Percentiles rank a stretch among this genome's conserved stretches.
phyloP scores from a whole-genome alignment of 2,888 invertebrate species.

The Euplagia quadripunctaria region DNA sequence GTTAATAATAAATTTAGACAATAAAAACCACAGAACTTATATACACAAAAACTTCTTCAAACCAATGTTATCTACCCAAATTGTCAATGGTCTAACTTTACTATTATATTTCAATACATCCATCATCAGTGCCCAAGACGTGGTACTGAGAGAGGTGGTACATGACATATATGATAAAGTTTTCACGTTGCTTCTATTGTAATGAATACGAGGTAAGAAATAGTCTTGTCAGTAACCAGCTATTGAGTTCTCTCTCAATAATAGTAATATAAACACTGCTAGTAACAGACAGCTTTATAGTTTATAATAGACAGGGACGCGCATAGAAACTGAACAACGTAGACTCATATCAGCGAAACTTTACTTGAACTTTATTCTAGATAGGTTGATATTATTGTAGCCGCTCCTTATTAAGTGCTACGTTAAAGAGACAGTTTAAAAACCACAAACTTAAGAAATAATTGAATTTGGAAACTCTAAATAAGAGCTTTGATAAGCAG shows the following conservation, averaged over 20 bases:
- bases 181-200: conserved; percentile 23
- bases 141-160: no score
- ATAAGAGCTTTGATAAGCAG: not conserved
- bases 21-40: no score
- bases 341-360: conserved; percentile 19
- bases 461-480: not conserved
- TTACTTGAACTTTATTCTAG: not conserved
- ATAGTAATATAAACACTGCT: conserved; percentile 7
- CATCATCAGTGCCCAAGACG: not conserved
- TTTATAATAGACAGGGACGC: conserved; percentile 22
- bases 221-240: conserved; percentile 27
- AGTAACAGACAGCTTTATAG: conserved; percentile 29
- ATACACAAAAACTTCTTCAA: no score
- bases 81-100: no score
- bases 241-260: conserved; percentile 27
- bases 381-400: not conserved
- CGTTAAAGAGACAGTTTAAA: not conserved
- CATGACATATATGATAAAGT: conserved; percentile 29
- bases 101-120: no score
- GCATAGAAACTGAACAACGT: conserved; percentile 14
- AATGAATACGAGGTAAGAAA: conserved; percentile 18
- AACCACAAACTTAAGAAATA: not conserved
- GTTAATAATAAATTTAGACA: no score
- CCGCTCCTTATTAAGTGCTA: not conserved
- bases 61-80: no score